Base-by-base conservation (phyloP, 2,797 vertebrate genomes). In the Amazona ochrocephala region DNA sequence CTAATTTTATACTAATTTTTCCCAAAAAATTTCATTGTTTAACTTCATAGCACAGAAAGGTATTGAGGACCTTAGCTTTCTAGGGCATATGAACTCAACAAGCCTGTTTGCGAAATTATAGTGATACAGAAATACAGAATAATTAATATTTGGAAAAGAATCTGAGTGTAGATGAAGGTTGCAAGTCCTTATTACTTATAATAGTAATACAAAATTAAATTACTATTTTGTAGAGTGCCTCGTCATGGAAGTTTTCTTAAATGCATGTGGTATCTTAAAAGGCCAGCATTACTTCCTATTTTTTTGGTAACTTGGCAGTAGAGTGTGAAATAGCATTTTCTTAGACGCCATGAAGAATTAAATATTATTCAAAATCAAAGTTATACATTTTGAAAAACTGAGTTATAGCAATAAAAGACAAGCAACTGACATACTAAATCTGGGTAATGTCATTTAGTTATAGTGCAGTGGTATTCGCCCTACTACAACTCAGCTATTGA, bases 71-170 rank as follows among this genome's bases (percentile, higher is more conserved):
- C 24, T 79, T 41, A 17, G 4, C 11, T 47, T 82, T 78, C 44
- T 30, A 50, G 24, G 37, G 24, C 1, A 15, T 30, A 24, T 0
- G 0, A 58, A 2, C 7, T 70, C 29, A 65, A 5, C 13, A 67
- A 68, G 5, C 4, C 13, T 54, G 9, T 67, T 61, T 65, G 10
- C 5, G 71, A 87, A 23, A 54, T 10, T 60, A 18, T 9, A 50
- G 9, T 50, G 23, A 32, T 42, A 12, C 56, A 74, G 58, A 84
- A 64, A 84, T 37, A 37, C 3, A 24, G 24, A 26, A 56, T 20
- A 56, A 2, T 30, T 81, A 30, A 50, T 5, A 42, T 75, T 11
- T 54, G 19, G 32, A 45, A 74, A 64, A 54, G 67, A n/a, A 13
- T 2, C 16, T 26, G 11, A 41, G 83, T 62, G 12, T 27, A 74